Base-by-base conservation (phyloP, 1,140 invertebrate species). In the Drosophila pectinifera region DNA sequence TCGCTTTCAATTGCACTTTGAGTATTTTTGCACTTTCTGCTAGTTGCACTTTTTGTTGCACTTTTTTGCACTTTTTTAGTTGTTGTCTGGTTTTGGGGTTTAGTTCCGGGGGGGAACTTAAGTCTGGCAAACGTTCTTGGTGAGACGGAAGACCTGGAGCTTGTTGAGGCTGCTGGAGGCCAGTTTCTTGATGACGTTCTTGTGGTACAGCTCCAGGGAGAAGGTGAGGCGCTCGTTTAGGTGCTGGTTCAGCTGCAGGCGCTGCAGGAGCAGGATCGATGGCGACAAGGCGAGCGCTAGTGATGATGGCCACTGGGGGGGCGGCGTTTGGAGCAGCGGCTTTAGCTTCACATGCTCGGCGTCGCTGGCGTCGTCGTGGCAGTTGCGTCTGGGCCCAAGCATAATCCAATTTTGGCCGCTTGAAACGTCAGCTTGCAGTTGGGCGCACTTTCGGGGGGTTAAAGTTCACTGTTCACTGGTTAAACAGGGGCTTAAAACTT, bases 371-470 rank as follows among this genome's bases (percentile, higher is more conserved):
- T 80, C 58, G 78, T 58, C 61, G 54, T 69, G 48, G 64, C 55
- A 58, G 64, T 79, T 80, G 73, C 69, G 82, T 84, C 78, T 91
- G 75, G 74, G 80, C 82, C 82, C 75, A 75, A 91, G 81, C 85
- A 91, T 91, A 91, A 91, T 91, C 89, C 74, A 91, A 86, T 75
- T 77, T 83, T 78, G 51, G 41, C 53, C 63, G 53, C 57, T 65
- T 75, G 34, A 26, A 65, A 65, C 69, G 63, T 76, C 84, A 84
- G 80, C 58, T 89, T 89, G 73, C 61, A 57, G 45, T 38, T 53
- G 49, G 28, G 28, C 31, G 31, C 51, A 57, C 34, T 46, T 46
- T 46, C 11, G 38, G 16, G 39, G 31, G 45, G 46, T 34, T 41
- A 78, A 41, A 54, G 42, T 69, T 28, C 34, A 53, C 49, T 53